Evolutionary conservation across 1,140 invertebrate genomes (phyloP).

Genomic region (Scaptomyza graminum): DNA sequence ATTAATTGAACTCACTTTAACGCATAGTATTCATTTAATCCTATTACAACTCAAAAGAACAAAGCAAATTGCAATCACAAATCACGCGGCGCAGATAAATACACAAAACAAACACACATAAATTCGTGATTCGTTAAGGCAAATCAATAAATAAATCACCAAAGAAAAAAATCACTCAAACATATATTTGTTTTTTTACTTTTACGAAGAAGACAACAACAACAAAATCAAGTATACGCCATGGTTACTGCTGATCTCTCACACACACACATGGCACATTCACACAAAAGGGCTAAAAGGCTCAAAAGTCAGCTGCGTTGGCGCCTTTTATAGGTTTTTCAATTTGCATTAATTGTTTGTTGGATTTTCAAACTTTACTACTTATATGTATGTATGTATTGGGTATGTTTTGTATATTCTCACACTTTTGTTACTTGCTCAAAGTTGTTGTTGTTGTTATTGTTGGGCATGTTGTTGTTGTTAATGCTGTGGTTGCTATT

Average conservation of each 20-base stretch:
- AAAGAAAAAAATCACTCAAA: conserved; percentile 14
- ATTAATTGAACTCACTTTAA: not conserved
- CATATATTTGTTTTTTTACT: too few relatives aligned
- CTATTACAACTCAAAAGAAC: not conserved
- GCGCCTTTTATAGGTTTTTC: conserved; percentile 13
- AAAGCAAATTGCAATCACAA: conserved; percentile 43
- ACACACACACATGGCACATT: conserved; percentile 1
- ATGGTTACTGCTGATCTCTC: not conserved
- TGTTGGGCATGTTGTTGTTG: conserved; percentile 58
- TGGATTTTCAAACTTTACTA: not conserved
- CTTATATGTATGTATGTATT: too few relatives aligned
- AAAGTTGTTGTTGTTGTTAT: conserved; percentile 2
- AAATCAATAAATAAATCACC: not conserved
- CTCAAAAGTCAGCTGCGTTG: conserved; percentile 35
- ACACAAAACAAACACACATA: conserved; percentile 17
- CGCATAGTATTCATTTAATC: not conserved
- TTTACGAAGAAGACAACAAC: too few relatives aligned
- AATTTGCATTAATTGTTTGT: not conserved
- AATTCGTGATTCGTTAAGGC: conserved; percentile 13
- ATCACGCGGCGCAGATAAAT: conserved; percentile 37
- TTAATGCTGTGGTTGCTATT: conserved; percentile 10
- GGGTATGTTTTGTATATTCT: conserved; percentile 10
- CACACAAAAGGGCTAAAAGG: conserved; percentile 7
- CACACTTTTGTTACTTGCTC: conserved; percentile 17
- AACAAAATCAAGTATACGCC: not conserved